These are phyloP conservation scores for Mesorhabditis spiculigera DNA, from an alignment of 2,888 invertebrate species.

Conservation along the genomic window DNA sequence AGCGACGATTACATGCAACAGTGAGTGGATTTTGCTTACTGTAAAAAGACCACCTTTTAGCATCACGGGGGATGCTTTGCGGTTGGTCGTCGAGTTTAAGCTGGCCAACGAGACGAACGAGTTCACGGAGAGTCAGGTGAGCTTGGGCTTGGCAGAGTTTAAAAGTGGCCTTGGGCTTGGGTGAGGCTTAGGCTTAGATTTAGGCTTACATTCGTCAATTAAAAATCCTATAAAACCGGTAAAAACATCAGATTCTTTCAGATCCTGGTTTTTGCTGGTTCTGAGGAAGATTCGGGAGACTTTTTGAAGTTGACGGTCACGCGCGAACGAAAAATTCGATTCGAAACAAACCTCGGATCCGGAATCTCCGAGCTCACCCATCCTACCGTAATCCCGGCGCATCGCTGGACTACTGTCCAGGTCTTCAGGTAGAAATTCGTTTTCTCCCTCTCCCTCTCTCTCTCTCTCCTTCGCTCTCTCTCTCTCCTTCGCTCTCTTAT, in stretches of 20 bases:
- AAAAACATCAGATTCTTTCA: constrained; percentile 9
- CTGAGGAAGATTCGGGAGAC: constrained; percentile 24
- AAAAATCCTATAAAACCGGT: too few species aligned
- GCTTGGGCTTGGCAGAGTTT: too few species aligned
- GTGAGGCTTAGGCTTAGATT: too few species aligned
- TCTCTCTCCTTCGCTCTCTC: background rate
- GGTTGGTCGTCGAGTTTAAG: constrained; percentile 27
- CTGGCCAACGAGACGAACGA: constrained; percentile 20
- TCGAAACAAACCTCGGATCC: constrained; percentile 33
- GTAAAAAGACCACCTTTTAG: constrained; percentile 15
- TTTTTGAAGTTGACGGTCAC: constrained; percentile 27
- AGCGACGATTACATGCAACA: constrained; percentile 33
- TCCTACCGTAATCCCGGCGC: constrained; percentile 22
- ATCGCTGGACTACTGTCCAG: constrained; percentile 33
- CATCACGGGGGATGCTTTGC: constrained; percentile 29
- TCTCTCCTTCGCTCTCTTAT: too few species aligned
- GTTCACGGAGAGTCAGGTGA: background rate
- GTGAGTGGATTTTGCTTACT: constrained; percentile 18
- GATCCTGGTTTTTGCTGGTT: constrained; percentile 24
- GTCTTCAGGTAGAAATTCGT: constrained; percentile 20
- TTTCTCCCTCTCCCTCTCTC: background rate
- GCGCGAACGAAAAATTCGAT: constrained; percentile 18
- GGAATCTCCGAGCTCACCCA: constrained; percentile 33
- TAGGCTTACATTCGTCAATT: too few species aligned
- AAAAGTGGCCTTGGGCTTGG: too few species aligned